Percentiles rank a stretch among this genome's conserved stretches.
phyloP scores from a whole-genome alignment of 2,797 vertebrate genomes.

The Rhabdomys pumilio region DNA sequence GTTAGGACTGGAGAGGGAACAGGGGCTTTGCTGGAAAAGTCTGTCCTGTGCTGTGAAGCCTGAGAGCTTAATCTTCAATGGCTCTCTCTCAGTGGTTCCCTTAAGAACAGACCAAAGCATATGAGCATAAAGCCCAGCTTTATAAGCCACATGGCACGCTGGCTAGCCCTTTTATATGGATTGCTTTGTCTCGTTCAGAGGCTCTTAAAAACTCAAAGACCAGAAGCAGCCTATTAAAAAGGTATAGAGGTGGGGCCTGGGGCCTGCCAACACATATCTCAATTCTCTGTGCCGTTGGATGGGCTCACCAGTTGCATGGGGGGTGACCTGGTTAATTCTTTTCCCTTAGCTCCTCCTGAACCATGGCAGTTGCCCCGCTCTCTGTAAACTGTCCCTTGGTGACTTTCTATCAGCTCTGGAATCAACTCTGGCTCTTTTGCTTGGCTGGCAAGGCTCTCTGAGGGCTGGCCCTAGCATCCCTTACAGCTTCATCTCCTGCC shows the following conservation, averaged over 20 bases:
- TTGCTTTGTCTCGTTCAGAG: constrained; percentile 12
- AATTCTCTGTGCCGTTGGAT: neutral
- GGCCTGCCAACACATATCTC: neutral
- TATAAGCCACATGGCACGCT: neutral
- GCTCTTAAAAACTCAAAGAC: constrained; percentile 61
- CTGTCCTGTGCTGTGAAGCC: neutral
- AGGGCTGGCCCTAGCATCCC: neutral
- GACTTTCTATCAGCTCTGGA: constrained; percentile 13
- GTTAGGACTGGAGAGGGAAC: neutral
- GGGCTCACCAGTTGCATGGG: neutral
- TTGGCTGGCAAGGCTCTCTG: neutral
- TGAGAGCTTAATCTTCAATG: neutral
- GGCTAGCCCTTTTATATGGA: neutral
- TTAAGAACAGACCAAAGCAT: neutral
- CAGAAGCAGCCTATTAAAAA: constrained; percentile 62
- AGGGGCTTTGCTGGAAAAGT: neutral
- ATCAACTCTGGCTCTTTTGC: neutral
- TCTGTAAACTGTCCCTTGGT: neutral
- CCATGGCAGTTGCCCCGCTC: neutral
- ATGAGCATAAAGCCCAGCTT: neutral
- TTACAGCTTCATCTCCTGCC: neutral
- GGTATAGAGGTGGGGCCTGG: neutral
- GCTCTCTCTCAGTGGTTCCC: constrained; percentile 32
- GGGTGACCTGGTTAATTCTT: constrained; percentile 15
- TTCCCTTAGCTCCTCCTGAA: neutral